Conservation (phyloP, 1,140 invertebrate genomes). For the Drosophila oshimai region DNA sequence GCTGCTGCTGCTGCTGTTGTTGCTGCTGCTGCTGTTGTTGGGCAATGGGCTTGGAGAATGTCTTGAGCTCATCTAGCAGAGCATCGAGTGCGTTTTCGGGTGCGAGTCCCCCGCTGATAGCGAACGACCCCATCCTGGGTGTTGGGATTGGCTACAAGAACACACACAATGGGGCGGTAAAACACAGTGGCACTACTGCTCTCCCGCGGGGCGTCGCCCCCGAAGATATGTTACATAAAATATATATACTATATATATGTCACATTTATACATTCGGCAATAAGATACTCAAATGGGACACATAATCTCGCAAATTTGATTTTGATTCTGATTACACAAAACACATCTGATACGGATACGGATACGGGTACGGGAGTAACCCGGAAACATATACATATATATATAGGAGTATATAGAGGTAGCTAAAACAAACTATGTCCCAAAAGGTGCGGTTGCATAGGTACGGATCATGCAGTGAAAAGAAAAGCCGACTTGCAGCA, state of each 20-base stretch:
- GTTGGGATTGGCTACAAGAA: constrained; percentile 82
- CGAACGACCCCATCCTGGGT: constrained; percentile 86
- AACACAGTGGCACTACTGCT: constrained; percentile 1
- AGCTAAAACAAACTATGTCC: constrained; percentile 9
- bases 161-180: constrained; percentile 11
- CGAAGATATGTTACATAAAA: constrained; percentile 36
- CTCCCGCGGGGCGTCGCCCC: constrained; percentile 3
- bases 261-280: constrained; percentile 14
- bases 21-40: constrained; percentile 66
- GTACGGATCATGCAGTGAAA: constrained; percentile 14
- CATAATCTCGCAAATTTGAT: constrained; percentile 55
- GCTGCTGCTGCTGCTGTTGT: constrained; percentile 53
- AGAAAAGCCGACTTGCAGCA: not conserved
- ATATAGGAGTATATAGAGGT: not conserved
- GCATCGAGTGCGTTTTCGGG: constrained; percentile 97
- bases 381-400: constrained; percentile 13
- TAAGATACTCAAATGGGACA: constrained; percentile 21
- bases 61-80: constrained; percentile 95
- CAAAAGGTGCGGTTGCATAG: not conserved
- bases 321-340: constrained; percentile 4
- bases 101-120: constrained; percentile 87
- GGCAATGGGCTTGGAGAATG: constrained; percentile 88
- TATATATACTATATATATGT: constrained; percentile 47
- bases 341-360: constrained; percentile 2
- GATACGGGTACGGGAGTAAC: constrained; percentile 3